Conservation (phyloP, 2,113 vertebrate genomes). For the Bungarus multicinctus region DNA sequence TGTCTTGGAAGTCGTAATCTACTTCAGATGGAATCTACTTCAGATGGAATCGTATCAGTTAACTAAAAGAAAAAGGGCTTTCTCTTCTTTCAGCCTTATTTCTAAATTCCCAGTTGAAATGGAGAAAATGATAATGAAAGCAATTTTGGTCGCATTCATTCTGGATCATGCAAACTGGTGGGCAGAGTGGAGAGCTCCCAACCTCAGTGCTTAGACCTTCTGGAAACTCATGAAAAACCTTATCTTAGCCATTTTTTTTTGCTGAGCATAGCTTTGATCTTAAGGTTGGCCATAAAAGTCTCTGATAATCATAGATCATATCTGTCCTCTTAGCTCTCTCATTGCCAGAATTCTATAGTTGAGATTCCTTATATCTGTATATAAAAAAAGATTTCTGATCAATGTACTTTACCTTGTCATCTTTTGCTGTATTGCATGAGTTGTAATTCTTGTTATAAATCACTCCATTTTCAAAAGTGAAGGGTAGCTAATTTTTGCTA, state of each 20-base stretch:
- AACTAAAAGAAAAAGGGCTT: not conserved
- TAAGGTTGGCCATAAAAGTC: not conserved
- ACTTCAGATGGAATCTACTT: not conserved
- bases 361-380: not conserved
- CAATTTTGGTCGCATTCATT: not conserved
- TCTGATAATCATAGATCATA: not conserved
- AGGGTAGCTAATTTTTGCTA: not conserved
- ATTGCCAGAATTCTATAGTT: not conserved
- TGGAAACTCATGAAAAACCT: not conserved
- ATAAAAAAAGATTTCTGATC: not conserved
- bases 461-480: not conserved
- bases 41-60: not conserved
- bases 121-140: not conserved
- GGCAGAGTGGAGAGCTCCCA: not conserved
- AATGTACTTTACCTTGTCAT: not conserved
- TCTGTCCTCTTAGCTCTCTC: not conserved
- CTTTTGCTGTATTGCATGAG: not conserved
- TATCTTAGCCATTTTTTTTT: not conserved
- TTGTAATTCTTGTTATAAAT: not conserved
- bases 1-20: not conserved
- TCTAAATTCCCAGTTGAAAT: not conserved
- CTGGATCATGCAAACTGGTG: not conserved
- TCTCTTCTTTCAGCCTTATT: not conserved
- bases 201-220: not conserved
- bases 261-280: not conserved